Conservation (phyloP, 2,888 invertebrate genomes). For the Campoplex nolae region DNA sequence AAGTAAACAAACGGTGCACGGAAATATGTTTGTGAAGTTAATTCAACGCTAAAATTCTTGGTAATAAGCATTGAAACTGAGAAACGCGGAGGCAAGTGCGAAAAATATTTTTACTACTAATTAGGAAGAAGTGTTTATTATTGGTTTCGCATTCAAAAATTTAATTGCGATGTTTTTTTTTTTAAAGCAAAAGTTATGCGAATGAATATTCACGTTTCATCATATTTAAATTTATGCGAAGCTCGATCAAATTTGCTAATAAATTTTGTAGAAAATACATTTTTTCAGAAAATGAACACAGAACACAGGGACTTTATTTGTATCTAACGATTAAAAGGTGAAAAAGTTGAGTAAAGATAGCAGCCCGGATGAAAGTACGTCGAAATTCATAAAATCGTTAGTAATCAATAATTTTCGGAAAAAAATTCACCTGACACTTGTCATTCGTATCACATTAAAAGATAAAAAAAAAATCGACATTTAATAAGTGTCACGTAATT, state of each 20-base stretch:
- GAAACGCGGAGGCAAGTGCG: background rate
- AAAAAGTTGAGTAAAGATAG: too few species aligned
- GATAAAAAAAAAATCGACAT: background rate
- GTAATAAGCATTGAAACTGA: background rate
- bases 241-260: background rate
- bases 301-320: background rate
- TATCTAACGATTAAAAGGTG: background rate
- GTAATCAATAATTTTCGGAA: too few species aligned
- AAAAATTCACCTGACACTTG: too few species aligned
- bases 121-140: background rate
- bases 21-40: background rate
- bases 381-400: too few species aligned
- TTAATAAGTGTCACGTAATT: background rate
- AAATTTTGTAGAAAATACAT: background rate
- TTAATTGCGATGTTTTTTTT: background rate
- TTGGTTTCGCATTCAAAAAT: background rate
- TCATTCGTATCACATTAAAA: too few species aligned
- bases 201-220: background rate
- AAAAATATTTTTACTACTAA: background rate
- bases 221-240: background rate
- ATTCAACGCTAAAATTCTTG: background rate
- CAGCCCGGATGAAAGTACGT: too few species aligned
- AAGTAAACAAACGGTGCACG: background rate
- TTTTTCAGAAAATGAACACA: background rate
- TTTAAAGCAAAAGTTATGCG: too few species aligned